These are phyloP conservation scores for Istiophorus platypterus DNA, from an alignment of 2,113 vertebrate species.

Conservation along the genomic window DNA sequence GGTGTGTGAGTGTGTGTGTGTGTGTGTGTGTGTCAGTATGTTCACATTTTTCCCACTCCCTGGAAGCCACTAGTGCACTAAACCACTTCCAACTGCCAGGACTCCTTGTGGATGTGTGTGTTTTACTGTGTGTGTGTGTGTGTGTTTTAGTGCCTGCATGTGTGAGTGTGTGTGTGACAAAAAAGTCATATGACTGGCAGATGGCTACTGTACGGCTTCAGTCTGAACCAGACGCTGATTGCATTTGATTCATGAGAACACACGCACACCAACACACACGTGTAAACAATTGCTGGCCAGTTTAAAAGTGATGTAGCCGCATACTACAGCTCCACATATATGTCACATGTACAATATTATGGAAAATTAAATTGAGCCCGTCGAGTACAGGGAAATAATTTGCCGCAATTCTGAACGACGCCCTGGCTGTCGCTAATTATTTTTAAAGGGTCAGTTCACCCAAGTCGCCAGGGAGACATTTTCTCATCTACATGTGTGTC, in stretches of 20 bases:
- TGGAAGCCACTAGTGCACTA: slow-evolving; percentile 40
- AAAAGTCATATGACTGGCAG: slow-evolving; percentile 75
- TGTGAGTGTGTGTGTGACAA: slow-evolving; percentile 1
- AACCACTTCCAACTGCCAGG: slow-evolving; percentile 19
- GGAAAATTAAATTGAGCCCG: neutral
- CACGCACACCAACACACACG: slow-evolving; percentile 11
- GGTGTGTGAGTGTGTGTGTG: slow-evolving; percentile 27
- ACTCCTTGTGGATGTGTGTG: slow-evolving; percentile 5
- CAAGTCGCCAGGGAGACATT: neutral
- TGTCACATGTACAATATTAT: neutral
- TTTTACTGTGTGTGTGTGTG: neutral
- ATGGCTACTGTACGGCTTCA: slow-evolving; percentile 49
- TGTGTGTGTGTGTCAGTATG: slow-evolving; percentile 24
- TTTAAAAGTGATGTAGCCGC: neutral
- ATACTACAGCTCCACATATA: no score
- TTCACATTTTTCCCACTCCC: slow-evolving; percentile 48
- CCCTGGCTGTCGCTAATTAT: neutral
- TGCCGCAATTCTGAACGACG: neutral
- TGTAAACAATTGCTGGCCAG: slow-evolving; percentile 8
- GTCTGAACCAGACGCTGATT: slow-evolving; percentile 46
- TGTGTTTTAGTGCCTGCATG: no score
- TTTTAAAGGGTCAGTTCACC: neutral
- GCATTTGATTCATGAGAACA: slow-evolving; percentile 58
- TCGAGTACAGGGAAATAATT: neutral
- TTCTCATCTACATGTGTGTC: no score